phyloP scores from a whole-genome alignment of 1,140 invertebrate genomes.

The Ephestia elutella region DNA sequence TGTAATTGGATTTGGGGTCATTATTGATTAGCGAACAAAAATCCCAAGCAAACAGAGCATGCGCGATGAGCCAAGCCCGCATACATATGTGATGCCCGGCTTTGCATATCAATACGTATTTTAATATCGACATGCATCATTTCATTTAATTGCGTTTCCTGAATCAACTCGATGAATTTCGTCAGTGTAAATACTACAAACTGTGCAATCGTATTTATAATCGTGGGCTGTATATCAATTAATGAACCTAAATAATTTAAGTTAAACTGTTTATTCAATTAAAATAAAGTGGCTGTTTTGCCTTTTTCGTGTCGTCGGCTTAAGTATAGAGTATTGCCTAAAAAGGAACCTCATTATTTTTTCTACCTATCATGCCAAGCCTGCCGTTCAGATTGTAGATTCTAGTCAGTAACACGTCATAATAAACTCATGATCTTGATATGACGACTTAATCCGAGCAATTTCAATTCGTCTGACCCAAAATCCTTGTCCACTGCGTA shows the following conservation, averaged over 20 bases:
- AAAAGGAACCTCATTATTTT: neutral
- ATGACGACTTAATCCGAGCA: neutral
- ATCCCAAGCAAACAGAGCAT: constrained; percentile 50
- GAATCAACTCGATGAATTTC: constrained; percentile 33
- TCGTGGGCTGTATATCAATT: constrained; percentile 62
- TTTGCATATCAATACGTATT: constrained; percentile 71
- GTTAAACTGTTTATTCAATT: constrained; percentile 50
- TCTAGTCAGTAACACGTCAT: neutral
- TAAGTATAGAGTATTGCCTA: neutral
- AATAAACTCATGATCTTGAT: constrained; percentile 1
- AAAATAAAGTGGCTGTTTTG: constrained; percentile 40
- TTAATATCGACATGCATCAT: constrained; percentile 69
- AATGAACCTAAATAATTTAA: constrained; percentile 57
- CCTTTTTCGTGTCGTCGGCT: constrained; percentile 38
- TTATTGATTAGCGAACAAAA: constrained; percentile 66
- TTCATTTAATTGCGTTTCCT: constrained; percentile 68
- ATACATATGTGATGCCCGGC: constrained; percentile 47
- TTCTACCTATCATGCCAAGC: neutral
- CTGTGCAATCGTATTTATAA: constrained; percentile 45
- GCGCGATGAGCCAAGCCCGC: constrained; percentile 36
- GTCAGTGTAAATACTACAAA: constrained; percentile 28
- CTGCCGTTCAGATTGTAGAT: neutral
- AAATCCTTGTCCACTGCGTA: neutral
- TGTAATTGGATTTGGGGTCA: constrained; percentile 52
- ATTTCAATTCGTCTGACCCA: constrained; percentile 1